Percentiles rank a stretch among this genome's conserved stretches.
Conservation (phyloP, 2,888 invertebrate species). For the Drosophila maculinotata region DNA sequence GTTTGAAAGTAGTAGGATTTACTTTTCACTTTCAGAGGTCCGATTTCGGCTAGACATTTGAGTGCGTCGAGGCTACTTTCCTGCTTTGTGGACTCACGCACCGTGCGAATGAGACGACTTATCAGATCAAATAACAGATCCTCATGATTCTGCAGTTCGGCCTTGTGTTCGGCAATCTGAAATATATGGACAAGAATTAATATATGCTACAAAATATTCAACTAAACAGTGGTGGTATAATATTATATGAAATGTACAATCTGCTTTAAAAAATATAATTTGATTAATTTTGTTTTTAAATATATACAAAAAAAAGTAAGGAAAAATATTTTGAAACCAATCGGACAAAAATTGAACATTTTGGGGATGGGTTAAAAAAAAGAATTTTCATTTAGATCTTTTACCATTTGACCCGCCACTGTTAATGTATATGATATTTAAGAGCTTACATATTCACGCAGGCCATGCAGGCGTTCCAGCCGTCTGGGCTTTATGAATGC, state of each 20-base stretch:
- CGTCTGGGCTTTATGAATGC: constrained; percentile 65
- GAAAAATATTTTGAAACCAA: too few relatives aligned
- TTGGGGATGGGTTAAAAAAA: too few relatives aligned
- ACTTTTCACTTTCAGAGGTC: constrained; percentile 72
- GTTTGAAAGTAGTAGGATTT: constrained; percentile 80
- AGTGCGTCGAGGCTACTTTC: constrained; percentile 87
- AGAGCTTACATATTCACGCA: constrained; percentile 65
- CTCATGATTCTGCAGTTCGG: constrained; percentile 54
- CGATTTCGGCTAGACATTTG: constrained; percentile 87
- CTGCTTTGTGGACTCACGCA: constrained; percentile 60
- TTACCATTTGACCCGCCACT: too few relatives aligned
- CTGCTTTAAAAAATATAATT: not conserved
- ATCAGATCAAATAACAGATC: constrained; percentile 70
- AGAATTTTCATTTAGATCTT: too few relatives aligned
- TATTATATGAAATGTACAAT: too few relatives aligned
- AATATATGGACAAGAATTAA: not conserved
- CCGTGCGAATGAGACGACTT: constrained; percentile 70
- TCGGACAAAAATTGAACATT: too few relatives aligned
- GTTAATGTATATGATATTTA: too few relatives aligned
- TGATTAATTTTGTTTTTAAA: too few relatives aligned
- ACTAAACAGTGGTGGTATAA: too few relatives aligned
- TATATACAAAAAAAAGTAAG: too few relatives aligned
- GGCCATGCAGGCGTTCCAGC: constrained; percentile 53
- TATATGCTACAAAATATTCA: too few relatives aligned
- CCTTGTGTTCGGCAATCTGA: constrained; percentile 75